Conservation (phyloP, 2,888 invertebrate genomes). For the Thyatira batis region DNA sequence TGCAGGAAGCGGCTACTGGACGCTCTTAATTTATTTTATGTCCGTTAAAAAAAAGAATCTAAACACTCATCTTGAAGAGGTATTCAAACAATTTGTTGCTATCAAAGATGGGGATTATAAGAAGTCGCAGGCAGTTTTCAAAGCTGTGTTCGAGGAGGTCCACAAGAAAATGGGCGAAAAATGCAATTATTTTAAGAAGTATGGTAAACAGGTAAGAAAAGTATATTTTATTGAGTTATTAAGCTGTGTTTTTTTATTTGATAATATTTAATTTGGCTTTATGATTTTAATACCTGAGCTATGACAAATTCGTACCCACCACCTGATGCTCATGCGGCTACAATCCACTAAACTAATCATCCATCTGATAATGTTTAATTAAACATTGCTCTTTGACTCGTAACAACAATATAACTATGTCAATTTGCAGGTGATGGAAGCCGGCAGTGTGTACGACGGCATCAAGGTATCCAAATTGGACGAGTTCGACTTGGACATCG, state of each 20-base stretch:
- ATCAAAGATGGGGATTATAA: slow-evolving; percentile 63
- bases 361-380: too few species aligned
- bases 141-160: slow-evolving; percentile 60
- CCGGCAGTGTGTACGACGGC: slow-evolving; percentile 84
- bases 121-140: slow-evolving; percentile 61
- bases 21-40: slow-evolving; percentile 31
- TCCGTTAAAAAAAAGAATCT: slow-evolving; percentile 52
- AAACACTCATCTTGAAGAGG: slow-evolving; percentile 55
- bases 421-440: slow-evolving; percentile 54
- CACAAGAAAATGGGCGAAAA: slow-evolving; percentile 64
- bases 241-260: background rate
- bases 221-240: background rate
- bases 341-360: too few species aligned
- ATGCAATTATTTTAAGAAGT: slow-evolving; percentile 61
- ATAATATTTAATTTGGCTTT: too few species aligned
- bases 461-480: slow-evolving; percentile 82
- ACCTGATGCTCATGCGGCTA: too few species aligned
- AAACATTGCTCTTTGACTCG: background rate
- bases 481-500: slow-evolving; percentile 84
- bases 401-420: background rate
- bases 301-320: too few species aligned
- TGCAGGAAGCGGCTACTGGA: too few species aligned
- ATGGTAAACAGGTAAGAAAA: slow-evolving; percentile 55
- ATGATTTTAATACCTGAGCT: too few species aligned
- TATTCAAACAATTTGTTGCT: slow-evolving; percentile 60